Percentiles rank a stretch among this genome's conserved stretches.
Conservation (phyloP, 2,797 vertebrate genomes). For the Lateolabrax maculatus region DNA sequence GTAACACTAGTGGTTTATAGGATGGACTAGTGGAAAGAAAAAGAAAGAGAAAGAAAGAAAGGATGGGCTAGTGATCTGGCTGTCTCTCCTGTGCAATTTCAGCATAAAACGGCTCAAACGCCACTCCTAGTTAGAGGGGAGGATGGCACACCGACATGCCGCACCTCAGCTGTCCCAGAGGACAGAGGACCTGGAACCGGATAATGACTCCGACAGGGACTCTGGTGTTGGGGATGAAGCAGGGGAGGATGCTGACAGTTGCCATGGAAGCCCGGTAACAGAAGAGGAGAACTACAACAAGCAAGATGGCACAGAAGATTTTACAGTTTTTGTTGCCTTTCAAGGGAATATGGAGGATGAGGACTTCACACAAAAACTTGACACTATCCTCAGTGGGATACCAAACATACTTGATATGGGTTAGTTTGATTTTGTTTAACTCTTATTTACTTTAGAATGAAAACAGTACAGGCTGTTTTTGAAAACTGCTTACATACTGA, state of each 20-base stretch:
- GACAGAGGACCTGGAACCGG: constrained; percentile 82
- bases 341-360: constrained; percentile 94
- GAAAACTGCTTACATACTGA: neutral
- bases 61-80: constrained; percentile 10
- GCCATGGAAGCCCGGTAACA: constrained; percentile 50
- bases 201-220: constrained; percentile 89
- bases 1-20: neutral
- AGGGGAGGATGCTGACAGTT: constrained; percentile 77
- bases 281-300: constrained; percentile 46
- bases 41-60: no score
- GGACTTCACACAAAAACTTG: constrained; percentile 93
- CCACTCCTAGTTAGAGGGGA: constrained; percentile 80
- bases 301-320: constrained; percentile 73
- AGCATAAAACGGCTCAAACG: constrained; percentile 73
- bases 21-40: no score
- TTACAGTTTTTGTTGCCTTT: constrained; percentile 94
- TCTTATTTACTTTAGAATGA: neutral
- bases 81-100: constrained; percentile 41
- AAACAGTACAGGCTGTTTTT: neutral
- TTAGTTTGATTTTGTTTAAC: constrained; percentile 72
- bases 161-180: constrained; percentile 80
- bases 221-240: constrained; percentile 92
- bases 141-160: constrained; percentile 79
- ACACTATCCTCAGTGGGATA: constrained; percentile 90
- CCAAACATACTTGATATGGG: constrained; percentile 93